Conservation (phyloP, 1,140 invertebrate genomes). For the Sminthurinus signatus region DNA sequence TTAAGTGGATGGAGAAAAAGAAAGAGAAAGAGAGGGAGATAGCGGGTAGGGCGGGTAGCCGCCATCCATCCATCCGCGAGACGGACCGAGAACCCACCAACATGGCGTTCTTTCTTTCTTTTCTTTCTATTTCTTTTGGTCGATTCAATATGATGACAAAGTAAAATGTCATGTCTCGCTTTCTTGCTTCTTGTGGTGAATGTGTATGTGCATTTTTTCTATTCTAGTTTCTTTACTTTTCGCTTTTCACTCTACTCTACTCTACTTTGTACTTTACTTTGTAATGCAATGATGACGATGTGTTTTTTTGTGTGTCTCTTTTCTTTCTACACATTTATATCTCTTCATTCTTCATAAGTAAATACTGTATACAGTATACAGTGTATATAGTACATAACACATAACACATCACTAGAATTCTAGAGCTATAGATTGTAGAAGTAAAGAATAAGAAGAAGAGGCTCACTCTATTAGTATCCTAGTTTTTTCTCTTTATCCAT, state of each 20-base stretch:
- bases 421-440: too few species aligned
- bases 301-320: not conserved
- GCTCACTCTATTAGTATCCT: too few species aligned
- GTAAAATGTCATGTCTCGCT: constrained; percentile 27
- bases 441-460: too few species aligned
- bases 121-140: not conserved
- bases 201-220: too few species aligned
- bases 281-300: constrained; percentile 3
- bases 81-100: not conserved
- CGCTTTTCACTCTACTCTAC: too few species aligned
- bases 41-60: not conserved
- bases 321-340: not conserved
- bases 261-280: not conserved
- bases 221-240: too few species aligned
- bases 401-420: too few species aligned
- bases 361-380: too few species aligned
- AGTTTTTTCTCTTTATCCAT: not conserved
- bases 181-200: not conserved
- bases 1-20: too few species aligned
- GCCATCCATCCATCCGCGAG: not conserved
- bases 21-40: too few species aligned
- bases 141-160: constrained; percentile 24
- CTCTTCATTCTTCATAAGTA: too few species aligned
- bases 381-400: too few species aligned
- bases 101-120: constrained; percentile 5